A percentile compares a stretch with the other conserved stretches of the same genome.
Evolutionary conservation across 2,888 invertebrate genomes (phyloP).

Genomic region (Thymelicus sylvestris): DNA sequence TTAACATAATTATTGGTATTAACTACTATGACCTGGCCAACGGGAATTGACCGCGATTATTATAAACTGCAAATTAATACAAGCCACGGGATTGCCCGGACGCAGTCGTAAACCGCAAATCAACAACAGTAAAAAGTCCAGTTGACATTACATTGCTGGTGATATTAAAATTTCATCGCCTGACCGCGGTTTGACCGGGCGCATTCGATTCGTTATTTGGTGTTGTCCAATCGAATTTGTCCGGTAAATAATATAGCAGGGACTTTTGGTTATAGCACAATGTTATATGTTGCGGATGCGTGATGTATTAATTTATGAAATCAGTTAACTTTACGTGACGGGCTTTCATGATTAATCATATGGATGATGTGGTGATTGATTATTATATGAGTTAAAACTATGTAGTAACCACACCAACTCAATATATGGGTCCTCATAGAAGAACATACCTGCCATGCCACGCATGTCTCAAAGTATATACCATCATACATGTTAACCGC

Average conservation of each 20-base stretch:
- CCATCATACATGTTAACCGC: too few species aligned
- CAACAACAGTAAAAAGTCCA: neutral
- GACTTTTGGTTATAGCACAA: neutral
- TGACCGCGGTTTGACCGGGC: slow-evolving; percentile 1
- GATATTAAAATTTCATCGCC: slow-evolving; percentile 1
- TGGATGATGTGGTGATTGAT: too few species aligned
- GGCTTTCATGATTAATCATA: too few species aligned
- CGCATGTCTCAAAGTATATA: too few species aligned
- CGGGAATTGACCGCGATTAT: neutral
- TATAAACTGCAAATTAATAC: slow-evolving; percentile 11
- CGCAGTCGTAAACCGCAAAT: neutral
- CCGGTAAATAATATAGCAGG: neutral
- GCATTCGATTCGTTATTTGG: slow-evolving; percentile 2
- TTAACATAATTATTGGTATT: neutral
- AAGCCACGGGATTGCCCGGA: slow-evolving; percentile 7
- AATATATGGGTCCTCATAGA: too few species aligned
- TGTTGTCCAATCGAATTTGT: neutral
- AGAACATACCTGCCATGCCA: too few species aligned
- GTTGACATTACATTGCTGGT: neutral
- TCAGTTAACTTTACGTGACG: too few species aligned
- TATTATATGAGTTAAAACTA: too few species aligned
- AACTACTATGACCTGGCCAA: neutral
- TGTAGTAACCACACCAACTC: too few species aligned
- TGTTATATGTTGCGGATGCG: too few species aligned
- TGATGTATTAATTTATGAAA: too few species aligned